Evolutionary conservation across 1,140 invertebrate genomes (phyloP).

Genomic region (Latrodectus geometricus): DNA sequence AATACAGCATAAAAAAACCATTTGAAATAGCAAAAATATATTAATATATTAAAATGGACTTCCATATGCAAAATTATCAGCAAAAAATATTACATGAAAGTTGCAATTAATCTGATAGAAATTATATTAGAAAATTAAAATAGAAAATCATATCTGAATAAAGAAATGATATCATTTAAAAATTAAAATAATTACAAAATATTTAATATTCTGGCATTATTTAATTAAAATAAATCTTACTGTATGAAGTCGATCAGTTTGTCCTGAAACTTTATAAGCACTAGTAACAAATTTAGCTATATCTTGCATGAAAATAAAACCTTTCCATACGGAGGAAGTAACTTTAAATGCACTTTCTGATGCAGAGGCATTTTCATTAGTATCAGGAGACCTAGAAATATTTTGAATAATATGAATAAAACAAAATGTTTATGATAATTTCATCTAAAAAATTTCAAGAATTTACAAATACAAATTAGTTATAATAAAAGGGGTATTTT

Average conservation of each 20-base stretch:
- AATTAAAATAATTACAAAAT: too few species aligned
- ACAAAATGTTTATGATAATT: not conserved
- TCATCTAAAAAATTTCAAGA: not conserved
- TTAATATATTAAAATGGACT: too few species aligned
- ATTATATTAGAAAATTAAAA: too few species aligned
- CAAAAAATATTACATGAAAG: too few species aligned
- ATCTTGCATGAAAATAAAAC: constrained; percentile 89
- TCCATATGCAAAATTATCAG: too few species aligned
- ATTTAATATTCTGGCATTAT: too few species aligned
- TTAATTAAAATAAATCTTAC: constrained; percentile 11
- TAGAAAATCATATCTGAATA: too few species aligned
- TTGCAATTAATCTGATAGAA: too few species aligned
- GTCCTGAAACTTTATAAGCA: constrained; percentile 78
- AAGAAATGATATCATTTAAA: too few species aligned
- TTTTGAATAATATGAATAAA: not conserved
- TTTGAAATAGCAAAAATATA: too few species aligned
- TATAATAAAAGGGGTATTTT: not conserved
- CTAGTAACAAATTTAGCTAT: constrained; percentile 88
- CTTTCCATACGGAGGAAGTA: constrained; percentile 80
- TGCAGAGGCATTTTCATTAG: not conserved
- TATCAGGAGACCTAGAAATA: constrained; percentile 20
- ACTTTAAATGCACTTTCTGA: constrained; percentile 10
- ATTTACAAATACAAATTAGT: not conserved
- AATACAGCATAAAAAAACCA: too few species aligned
- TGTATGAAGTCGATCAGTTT: constrained; percentile 36